These are phyloP conservation scores for Spermophilus dauricus DNA, from an alignment of 2,113 vertebrate genomes.

Conservation along the genomic window DNA sequence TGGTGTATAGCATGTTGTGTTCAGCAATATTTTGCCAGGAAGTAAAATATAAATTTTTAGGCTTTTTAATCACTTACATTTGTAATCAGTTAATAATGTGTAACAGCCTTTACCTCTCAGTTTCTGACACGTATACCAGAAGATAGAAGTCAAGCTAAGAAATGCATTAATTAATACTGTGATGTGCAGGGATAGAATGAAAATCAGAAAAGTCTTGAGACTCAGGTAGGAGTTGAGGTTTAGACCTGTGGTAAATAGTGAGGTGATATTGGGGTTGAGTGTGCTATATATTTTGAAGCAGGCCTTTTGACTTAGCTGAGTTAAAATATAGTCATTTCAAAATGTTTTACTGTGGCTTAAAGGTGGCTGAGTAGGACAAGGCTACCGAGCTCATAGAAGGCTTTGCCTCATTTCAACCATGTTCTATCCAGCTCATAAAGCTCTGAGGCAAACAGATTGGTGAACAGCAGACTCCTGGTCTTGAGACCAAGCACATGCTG, in stretches of 20 bases:
- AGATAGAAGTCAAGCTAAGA: not conserved
- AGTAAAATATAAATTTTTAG: conserved; percentile 20
- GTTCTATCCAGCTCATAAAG: conserved; percentile 50
- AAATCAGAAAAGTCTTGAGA: not conserved
- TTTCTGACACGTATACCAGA: not conserved
- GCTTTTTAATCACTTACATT: not conserved
- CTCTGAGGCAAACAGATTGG: conserved; percentile 70
- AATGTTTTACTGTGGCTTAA: not conserved
- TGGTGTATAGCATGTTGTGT: not conserved
- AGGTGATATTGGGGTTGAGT: not conserved
- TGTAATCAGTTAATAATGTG: not conserved
- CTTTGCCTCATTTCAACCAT: not conserved
- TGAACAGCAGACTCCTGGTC: conserved; percentile 68
- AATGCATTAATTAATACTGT: not conserved
- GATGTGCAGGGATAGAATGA: not conserved
- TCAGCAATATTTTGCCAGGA: conserved; percentile 16
- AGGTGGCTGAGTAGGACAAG: not conserved
- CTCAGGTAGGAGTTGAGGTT: not conserved
- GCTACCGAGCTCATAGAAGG: not conserved
- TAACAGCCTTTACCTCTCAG: not conserved
- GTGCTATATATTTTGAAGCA: not conserved
- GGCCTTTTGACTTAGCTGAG: not conserved
- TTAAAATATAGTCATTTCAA: not conserved
- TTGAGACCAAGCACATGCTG: conserved; percentile 57
- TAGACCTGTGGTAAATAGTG: not conserved